Evolutionary conservation across 2,113 vertebrate genomes (phyloP).

Genomic region (Podiceps cristatus): DNA sequence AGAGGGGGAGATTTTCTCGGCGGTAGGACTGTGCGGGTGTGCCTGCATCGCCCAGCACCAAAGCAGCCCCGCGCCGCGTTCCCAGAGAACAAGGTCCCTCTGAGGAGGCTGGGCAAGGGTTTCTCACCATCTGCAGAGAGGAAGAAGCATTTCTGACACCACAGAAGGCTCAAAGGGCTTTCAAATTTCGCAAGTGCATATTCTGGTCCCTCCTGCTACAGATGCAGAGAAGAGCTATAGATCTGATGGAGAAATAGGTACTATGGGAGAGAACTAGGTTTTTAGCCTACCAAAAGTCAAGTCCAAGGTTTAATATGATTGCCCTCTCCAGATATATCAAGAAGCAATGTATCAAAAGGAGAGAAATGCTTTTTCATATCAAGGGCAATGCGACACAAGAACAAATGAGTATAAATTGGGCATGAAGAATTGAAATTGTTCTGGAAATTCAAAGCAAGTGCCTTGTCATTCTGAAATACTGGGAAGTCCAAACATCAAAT

Average conservation of each 20-base stretch:
- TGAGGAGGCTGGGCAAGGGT: background rate
- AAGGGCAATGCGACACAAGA: background rate
- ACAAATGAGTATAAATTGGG: background rate
- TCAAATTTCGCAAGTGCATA: background rate
- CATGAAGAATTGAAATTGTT: background rate
- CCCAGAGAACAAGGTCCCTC: background rate
- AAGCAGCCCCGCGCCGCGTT: accelerated
- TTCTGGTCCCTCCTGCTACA: background rate
- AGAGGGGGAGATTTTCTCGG: background rate
- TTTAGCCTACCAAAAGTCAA: background rate
- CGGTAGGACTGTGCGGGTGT: accelerated
- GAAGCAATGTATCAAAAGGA: background rate
- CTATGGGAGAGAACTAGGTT: background rate
- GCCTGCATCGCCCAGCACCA: background rate
- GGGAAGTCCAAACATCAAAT: background rate
- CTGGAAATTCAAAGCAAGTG: background rate
- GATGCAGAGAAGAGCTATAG: background rate
- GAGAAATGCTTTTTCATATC: background rate
- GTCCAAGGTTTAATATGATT: background rate
- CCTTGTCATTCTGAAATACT: background rate
- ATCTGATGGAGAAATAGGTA: background rate
- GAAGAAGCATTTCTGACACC: background rate
- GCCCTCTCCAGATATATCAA: background rate
- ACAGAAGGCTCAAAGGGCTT: background rate
- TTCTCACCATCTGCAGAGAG: background rate